Evolutionary conservation across 1,140 invertebrate species (phyloP), one percentile per base, ranked within the genome.

Genomic region (Telenomus remus): DNA sequence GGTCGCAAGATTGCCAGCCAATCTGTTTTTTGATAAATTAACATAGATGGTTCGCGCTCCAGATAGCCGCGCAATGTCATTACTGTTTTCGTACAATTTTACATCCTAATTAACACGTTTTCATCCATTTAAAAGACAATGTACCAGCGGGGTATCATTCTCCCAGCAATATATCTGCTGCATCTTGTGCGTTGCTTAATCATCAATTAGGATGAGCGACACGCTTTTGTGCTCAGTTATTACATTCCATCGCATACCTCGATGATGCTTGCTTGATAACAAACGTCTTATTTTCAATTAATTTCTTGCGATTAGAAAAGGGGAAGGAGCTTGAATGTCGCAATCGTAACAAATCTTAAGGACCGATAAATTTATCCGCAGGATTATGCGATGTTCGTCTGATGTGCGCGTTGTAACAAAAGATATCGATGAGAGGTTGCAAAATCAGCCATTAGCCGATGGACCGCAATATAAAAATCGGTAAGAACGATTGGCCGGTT

Each of bases 91-190:
- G 19, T 27, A 39, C 37, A 44, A 49, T 56, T 70, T 76, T 66
- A 70, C 66, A 76, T 65, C 55, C 73, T 76, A 76, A 70, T 76
- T 76, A 70, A 61, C 73, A 70, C 59, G 48, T 60, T 72, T 54
- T 64, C 48, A 54, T 65, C 13, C 13, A 64, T 47, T 47, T 14
- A 46, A 50, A 70, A 51, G 61, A 48, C 46, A 57, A 43, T 39
- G 37, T 43, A 6, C 19, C 19, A 27, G 19, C 19, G 19, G 19
- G 19, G 19, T 27, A 27, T 27, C 2, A 27, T 27, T 27, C 6
- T 27, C 19, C 19, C 19, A 27, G 19, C 19, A 27, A 27, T 27
- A 27, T 27, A 27, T 27, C 19, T 27, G 19, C 19, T 6, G 6
- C 19, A 27, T 27, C 19, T 27, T 27, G 19, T 27, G 19, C 19